Evolutionary conservation across 1,140 invertebrate species (phyloP).

Genomic region (Drosophila melanica): DNA sequence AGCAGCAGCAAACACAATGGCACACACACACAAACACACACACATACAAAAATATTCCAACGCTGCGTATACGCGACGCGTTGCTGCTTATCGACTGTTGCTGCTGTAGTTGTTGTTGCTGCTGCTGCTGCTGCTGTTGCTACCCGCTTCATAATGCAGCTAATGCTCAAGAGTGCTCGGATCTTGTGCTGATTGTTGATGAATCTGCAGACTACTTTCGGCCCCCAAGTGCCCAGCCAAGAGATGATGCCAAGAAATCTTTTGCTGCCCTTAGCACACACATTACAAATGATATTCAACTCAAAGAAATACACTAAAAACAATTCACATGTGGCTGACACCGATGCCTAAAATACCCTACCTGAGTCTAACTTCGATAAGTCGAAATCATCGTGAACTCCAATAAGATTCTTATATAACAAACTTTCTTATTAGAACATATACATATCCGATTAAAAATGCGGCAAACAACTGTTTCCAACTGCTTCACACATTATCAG

Average conservation of each 20-base stretch:
- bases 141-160: constrained; percentile 31
- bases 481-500: too few species aligned
- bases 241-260: constrained; percentile 19
- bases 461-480: too few species aligned
- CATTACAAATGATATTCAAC: constrained; percentile 35
- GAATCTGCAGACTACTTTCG: constrained; percentile 4
- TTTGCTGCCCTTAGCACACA: constrained; percentile 17
- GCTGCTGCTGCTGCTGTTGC: constrained; percentile 19
- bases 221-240: constrained; percentile 14
- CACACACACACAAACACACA: constrained; percentile 15
- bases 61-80: constrained; percentile 73
- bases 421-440: too few species aligned
- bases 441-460: too few species aligned
- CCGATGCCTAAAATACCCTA: constrained; percentile 4
- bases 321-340: not conserved
- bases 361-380: not conserved
- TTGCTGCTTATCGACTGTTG: constrained; percentile 59
- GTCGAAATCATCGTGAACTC: too few species aligned
- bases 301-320: not conserved
- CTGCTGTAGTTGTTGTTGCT: constrained; percentile 9
- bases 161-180: constrained; percentile 39
- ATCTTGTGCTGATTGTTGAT: constrained; percentile 35
- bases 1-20: constrained; percentile 21
- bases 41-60: constrained; percentile 17
- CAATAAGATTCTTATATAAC: too few species aligned